phyloP scores from a whole-genome alignment of 2,113 vertebrate species.

The Melospiza melodia region DNA sequence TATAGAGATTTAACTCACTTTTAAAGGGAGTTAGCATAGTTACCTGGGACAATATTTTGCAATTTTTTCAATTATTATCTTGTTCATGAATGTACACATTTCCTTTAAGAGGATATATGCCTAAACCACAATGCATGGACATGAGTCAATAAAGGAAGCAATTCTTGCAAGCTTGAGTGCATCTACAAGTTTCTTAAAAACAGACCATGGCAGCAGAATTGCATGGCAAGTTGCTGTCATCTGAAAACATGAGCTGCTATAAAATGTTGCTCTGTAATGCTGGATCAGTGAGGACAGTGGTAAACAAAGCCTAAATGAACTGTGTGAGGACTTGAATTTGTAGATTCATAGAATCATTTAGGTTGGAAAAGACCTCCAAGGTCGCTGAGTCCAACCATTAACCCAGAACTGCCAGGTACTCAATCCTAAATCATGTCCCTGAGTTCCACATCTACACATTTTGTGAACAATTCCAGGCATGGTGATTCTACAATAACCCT shows the following conservation, averaged over 20 bases:
- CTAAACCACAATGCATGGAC: slow-evolving; percentile 33
- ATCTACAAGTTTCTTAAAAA: background rate
- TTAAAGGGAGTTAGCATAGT: background rate
- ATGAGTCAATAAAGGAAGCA: slow-evolving; percentile 52
- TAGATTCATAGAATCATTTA: background rate
- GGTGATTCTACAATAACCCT: background rate
- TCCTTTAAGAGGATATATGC: background rate
- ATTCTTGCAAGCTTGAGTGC: background rate
- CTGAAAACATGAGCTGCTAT: background rate
- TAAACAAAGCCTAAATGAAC: background rate
- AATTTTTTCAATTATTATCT: background rate
- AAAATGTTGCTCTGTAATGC: background rate
- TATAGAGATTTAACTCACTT: background rate
- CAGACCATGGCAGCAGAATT: background rate
- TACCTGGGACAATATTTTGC: background rate
- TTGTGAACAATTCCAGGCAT: background rate
- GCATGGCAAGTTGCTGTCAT: background rate
- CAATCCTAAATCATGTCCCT: background rate
- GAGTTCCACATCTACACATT: background rate
- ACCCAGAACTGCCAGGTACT: background rate
- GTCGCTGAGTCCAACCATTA: background rate
- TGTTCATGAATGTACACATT: background rate
- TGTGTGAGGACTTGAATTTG: background rate
- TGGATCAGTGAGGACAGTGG: background rate
- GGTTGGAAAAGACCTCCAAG: background rate